Conservation (phyloP, 1,140 invertebrate species). For the Heliconius eleuchia region DNA sequence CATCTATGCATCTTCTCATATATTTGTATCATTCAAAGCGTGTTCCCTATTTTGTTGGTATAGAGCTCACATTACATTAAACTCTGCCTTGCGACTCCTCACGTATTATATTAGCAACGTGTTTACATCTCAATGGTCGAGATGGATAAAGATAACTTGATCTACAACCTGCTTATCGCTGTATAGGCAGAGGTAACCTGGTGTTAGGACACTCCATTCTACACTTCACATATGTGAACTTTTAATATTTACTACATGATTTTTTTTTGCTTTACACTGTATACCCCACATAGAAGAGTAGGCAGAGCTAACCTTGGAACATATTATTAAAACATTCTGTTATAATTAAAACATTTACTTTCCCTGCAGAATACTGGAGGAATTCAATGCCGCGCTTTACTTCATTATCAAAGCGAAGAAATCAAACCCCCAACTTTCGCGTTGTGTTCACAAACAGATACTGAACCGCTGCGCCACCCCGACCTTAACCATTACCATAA, state of each 20-base stretch:
- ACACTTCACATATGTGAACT: no score
- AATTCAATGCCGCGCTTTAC: not conserved
- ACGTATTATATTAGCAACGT: conserved; percentile 42
- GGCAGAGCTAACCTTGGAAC: no score
- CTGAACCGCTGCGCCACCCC: no score
- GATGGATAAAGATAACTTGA: not conserved
- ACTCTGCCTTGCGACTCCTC: conserved; percentile 12
- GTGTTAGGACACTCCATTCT: not conserved
- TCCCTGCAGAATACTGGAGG: not conserved
- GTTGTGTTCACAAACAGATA: no score
- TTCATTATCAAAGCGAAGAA: no score
- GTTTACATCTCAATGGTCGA: conserved; percentile 16
- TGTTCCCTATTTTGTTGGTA: not conserved
- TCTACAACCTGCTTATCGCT: not conserved
- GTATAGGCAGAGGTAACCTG: not conserved
- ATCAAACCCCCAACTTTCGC: no score
- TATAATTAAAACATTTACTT: not conserved
- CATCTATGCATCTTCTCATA: not conserved
- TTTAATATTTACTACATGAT: no score
- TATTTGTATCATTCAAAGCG: not conserved
- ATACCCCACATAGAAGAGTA: no score
- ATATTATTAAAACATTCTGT: not conserved
- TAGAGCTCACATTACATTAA: conserved; percentile 6
- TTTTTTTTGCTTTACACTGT: no score
- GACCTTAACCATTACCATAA: no score